A percentile compares a stretch with the other conserved stretches of the same genome.
Conservation (phyloP, 2,113 vertebrate genomes). For the Callithrix jacchus region DNA sequence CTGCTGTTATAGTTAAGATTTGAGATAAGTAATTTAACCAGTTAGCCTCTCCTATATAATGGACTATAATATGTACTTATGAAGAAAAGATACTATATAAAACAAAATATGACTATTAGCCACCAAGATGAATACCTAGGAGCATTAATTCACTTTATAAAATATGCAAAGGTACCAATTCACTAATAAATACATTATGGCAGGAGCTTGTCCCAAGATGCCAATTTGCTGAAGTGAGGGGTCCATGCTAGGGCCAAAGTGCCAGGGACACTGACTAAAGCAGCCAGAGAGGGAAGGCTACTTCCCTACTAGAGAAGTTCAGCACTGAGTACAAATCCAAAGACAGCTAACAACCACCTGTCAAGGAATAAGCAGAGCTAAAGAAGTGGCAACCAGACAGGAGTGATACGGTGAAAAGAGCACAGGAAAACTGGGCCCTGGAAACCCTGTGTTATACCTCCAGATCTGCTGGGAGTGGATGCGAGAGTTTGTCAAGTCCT, state of each 20-base stretch:
- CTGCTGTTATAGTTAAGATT: slow-evolving; percentile 35
- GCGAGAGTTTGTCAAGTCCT: neutral
- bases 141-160: slow-evolving; percentile 67
- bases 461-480: neutral
- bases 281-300: neutral
- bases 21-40: slow-evolving; percentile 58
- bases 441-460: neutral
- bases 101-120: slow-evolving; percentile 70
- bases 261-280: neutral
- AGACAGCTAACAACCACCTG: neutral
- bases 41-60: slow-evolving; percentile 62
- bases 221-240: slow-evolving; percentile 57
- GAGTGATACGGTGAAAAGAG: accelerated
- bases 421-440: accelerated
- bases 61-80: slow-evolving; percentile 65
- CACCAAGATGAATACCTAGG: slow-evolving; percentile 64
- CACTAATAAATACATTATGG: slow-evolving; percentile 62
- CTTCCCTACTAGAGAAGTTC: neutral
- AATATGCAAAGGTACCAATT: slow-evolving; percentile 62
- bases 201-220: slow-evolving; percentile 49
- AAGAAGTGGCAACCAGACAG: no score
- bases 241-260: neutral
- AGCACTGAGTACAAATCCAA: neutral
- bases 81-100: slow-evolving; percentile 68
- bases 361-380: neutral